phyloP scores from a whole-genome alignment of 2,113 vertebrate species.

The Eptatretus burgeri region DNA sequence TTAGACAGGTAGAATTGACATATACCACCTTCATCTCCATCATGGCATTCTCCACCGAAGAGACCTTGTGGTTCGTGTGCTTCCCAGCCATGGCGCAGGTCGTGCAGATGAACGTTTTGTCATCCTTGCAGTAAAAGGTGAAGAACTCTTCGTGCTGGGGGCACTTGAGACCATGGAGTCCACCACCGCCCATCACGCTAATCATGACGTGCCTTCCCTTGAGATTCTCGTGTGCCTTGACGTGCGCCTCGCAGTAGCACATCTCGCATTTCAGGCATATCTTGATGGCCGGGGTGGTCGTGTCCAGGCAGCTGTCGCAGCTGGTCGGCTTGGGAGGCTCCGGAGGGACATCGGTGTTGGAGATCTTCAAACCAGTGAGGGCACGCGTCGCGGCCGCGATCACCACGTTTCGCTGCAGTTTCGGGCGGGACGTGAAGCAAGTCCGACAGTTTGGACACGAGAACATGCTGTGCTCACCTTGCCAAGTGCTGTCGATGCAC shows the following conservation, averaged over 20 bases:
- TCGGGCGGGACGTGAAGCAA: slow-evolving; percentile 14
- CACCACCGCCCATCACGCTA: background rate
- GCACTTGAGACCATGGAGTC: background rate
- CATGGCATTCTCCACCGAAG: background rate
- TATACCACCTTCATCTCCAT: background rate
- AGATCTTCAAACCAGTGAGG: too few species aligned
- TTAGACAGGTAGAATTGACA: too few species aligned
- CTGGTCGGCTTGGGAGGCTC: background rate
- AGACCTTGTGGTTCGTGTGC: background rate
- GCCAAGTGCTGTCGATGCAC: background rate
- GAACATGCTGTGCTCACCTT: slow-evolving; percentile 14
- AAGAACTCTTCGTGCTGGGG: background rate
- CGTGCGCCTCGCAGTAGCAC: background rate
- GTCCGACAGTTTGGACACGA: slow-evolving; percentile 23
- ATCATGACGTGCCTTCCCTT: background rate
- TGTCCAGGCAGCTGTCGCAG: background rate
- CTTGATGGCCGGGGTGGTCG: background rate
- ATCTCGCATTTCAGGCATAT: background rate
- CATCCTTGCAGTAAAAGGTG: background rate
- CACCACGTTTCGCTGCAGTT: background rate
- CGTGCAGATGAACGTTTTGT: background rate
- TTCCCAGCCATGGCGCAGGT: background rate
- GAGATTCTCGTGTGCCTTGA: background rate
- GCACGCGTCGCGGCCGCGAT: background rate
- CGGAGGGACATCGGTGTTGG: too few species aligned